phyloP scores from a whole-genome alignment of 2,113 vertebrate genomes.

The Plestiodon gilberti region DNA sequence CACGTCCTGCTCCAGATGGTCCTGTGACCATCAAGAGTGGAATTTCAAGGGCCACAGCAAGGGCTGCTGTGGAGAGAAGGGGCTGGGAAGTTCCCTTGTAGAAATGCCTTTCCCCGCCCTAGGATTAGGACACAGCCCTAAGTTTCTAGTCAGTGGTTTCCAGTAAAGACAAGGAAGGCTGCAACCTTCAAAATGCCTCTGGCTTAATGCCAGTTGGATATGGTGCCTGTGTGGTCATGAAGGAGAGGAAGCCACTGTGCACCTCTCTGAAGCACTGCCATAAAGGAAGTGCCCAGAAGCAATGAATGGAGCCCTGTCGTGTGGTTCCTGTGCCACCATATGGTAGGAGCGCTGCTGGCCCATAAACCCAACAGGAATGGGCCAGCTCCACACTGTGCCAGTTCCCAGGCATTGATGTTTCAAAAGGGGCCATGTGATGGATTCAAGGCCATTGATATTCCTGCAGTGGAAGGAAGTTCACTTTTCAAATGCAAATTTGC shows the following conservation, averaged over 20 bases:
- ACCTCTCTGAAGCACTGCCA: not conserved
- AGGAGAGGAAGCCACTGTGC: not conserved
- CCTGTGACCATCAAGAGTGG: too few species aligned
- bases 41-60: too few species aligned
- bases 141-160: not conserved
- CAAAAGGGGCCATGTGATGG: not conserved
- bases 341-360: not conserved
- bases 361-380: not conserved
- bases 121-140: too few species aligned
- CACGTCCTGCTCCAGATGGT: too few species aligned
- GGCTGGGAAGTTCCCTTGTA: too few species aligned
- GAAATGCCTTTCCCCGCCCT: too few species aligned
- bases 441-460: slow-evolving; percentile 16
- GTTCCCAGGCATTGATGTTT: slow-evolving; percentile 14
- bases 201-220: not conserved
- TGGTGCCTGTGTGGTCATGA: not conserved
- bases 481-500: slow-evolving; percentile 40
- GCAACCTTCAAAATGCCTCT: not conserved
- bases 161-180: not conserved
- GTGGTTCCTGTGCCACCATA: slow-evolving; percentile 11
- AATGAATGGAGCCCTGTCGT: not conserved
- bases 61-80: too few species aligned
- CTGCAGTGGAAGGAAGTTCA: slow-evolving; percentile 7
- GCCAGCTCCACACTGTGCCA: not conserved
- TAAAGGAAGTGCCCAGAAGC: not conserved